A percentile compares a stretch with the other conserved stretches of the same genome.
phyloP scores from a whole-genome alignment of 2,888 invertebrate genomes.

The Caenorhabditis wallacei region DNA sequence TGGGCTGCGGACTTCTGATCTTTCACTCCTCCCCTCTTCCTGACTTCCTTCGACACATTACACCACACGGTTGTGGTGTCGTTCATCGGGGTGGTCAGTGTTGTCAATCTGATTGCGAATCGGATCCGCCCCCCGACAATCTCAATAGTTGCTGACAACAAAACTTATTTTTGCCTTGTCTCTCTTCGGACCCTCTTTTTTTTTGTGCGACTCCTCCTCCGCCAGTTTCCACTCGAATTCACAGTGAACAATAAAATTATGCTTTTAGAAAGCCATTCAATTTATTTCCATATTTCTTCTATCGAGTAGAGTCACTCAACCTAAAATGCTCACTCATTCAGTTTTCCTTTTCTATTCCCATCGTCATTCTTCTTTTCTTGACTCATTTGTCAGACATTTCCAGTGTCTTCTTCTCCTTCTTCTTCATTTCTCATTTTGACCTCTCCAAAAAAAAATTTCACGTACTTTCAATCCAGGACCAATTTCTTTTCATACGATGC shows the following conservation, averaged over 20 bases:
- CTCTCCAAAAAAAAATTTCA: conserved; percentile 3
- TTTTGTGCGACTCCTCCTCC: conserved; percentile 11
- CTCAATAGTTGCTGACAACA: conserved; percentile 42
- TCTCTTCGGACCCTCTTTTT: conserved; percentile 11
- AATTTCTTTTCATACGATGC: neutral
- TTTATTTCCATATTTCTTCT: conserved; percentile 56
- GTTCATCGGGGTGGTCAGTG: conserved; percentile 39
- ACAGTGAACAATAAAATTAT: conserved; percentile 66
- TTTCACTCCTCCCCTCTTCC: neutral
- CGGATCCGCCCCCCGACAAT: conserved; percentile 27
- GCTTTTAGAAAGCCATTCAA: conserved; percentile 65
- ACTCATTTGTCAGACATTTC: conserved; percentile 41
- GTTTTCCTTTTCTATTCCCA: conserved; percentile 23
- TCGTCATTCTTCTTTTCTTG: conserved; percentile 43
- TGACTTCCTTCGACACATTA: conserved; percentile 40
- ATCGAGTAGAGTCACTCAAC: conserved; percentile 59
- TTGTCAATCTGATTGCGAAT: conserved; percentile 60
- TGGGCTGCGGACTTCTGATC: conserved; percentile 32
- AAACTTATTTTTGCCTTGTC: conserved; percentile 24
- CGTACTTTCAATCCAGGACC: conserved; percentile 35
- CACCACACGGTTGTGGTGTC: conserved; percentile 55
- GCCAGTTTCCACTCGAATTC: conserved; percentile 60
- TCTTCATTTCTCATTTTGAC: conserved; percentile 20
- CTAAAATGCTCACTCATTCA: conserved; percentile 58
- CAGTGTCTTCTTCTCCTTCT: neutral